Evolutionary conservation across 2,888 invertebrate species (phyloP).

Genomic region (Leucoptera coffeella): DNA sequence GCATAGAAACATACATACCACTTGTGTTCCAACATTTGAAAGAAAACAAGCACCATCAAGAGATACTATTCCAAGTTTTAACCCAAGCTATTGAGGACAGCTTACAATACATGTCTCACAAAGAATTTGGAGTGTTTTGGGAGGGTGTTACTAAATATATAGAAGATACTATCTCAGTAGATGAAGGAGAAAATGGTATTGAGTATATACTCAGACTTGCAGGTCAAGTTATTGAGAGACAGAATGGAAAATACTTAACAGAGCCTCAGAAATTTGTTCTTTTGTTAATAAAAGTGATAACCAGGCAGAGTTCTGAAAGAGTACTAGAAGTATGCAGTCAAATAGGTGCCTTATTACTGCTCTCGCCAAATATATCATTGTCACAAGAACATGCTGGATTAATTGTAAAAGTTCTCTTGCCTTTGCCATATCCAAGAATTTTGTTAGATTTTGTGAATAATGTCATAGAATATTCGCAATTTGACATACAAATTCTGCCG

Average conservation of each 20-base stretch:
- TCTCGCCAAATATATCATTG: slow-evolving; percentile 57
- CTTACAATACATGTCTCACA: slow-evolving; percentile 53
- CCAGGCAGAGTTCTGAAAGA: slow-evolving; percentile 29
- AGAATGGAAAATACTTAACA: slow-evolving; percentile 57
- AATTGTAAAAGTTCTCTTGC: slow-evolving; percentile 59
- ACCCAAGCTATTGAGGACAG: slow-evolving; percentile 60
- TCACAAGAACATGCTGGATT: slow-evolving; percentile 68
- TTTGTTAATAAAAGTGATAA: slow-evolving; percentile 45
- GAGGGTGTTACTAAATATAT: slow-evolving; percentile 24
- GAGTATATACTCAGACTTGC: slow-evolving; percentile 51
- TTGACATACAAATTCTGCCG: slow-evolving; percentile 68
- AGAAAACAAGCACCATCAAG: slow-evolving; percentile 40
- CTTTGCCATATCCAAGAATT: slow-evolving; percentile 47
- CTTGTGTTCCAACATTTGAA: slow-evolving; percentile 59
- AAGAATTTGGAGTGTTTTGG: slow-evolving; percentile 66
- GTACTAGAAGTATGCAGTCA: slow-evolving; percentile 43
- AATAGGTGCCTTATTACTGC: slow-evolving; percentile 53
- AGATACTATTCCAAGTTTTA: slow-evolving; percentile 58
- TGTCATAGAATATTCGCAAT: slow-evolving; percentile 60
- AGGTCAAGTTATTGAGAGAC: slow-evolving; percentile 56
- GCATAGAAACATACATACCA: slow-evolving; percentile 64
- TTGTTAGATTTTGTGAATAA: slow-evolving; percentile 61
- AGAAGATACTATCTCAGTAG: slow-evolving; percentile 25
- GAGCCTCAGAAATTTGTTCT: slow-evolving; percentile 56
- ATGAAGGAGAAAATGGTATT: slow-evolving; percentile 20